These are phyloP conservation scores for Thereva nobilitata DNA, from an alignment of 2,888 invertebrate species.

Conservation along the genomic window DNA sequence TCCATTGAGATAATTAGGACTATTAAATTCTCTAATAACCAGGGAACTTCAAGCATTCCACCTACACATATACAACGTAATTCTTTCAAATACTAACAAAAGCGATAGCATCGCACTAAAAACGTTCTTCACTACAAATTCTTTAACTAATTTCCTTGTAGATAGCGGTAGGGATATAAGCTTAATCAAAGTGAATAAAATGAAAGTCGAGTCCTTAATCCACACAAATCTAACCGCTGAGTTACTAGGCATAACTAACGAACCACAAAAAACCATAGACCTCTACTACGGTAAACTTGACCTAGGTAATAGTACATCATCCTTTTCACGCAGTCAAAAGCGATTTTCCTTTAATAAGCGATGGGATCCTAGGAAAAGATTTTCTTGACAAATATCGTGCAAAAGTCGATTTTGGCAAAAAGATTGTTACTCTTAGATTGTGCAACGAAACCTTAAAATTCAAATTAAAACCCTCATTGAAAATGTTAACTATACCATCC, in stretches of 20 bases:
- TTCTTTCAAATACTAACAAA: background rate
- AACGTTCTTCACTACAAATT: background rate
- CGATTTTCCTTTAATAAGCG: background rate
- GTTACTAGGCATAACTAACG: no score
- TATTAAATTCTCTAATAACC: no score
- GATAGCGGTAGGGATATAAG: slow-evolving; percentile 14
- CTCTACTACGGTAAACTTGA: no score
- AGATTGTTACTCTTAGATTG: no score
- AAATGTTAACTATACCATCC: no score
- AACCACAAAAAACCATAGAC: no score
- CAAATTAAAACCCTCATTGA: no score
- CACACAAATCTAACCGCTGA: slow-evolving; percentile 2
- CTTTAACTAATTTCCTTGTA: background rate
- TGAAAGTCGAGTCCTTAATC: background rate
- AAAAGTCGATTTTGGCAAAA: background rate
- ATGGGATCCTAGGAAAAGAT: slow-evolving; percentile 5
- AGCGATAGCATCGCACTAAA: background rate
- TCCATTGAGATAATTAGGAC: no score
- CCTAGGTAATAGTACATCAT: background rate
- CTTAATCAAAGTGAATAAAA: background rate
- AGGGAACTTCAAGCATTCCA: no score
- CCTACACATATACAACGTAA: no score
- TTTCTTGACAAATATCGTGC: background rate
- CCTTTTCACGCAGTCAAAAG: background rate
- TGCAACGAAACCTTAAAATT: no score